These are phyloP conservation scores for Bubalus kerabau DNA, from an alignment of 2,113 vertebrate species.

Conservation along the genomic window DNA sequence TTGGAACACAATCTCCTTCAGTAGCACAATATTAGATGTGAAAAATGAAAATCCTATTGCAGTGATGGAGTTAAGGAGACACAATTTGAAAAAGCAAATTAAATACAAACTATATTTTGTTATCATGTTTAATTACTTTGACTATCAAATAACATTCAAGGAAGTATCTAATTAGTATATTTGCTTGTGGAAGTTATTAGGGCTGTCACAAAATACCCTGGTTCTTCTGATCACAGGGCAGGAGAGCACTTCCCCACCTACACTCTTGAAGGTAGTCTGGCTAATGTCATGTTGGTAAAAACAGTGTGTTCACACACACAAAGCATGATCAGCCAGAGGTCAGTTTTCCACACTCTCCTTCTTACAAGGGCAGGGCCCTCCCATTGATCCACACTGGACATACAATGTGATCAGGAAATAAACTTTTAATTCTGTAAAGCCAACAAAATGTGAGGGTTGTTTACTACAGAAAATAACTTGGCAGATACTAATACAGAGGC, in stretches of 20 bases:
- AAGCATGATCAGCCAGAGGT: background rate
- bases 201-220: background rate
- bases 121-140: background rate
- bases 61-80: background rate
- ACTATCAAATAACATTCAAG: background rate
- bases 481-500: background rate
- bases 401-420: background rate
- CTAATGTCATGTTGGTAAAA: background rate
- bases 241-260: background rate
- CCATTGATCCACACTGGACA: background rate
- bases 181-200: background rate
- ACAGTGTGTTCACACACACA: fast-evolving
- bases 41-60: background rate
- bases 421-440: background rate
- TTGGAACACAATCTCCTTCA: background rate
- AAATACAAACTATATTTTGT: background rate
- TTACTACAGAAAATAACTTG: background rate
- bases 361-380: background rate
- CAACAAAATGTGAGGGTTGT: background rate
- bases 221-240: background rate
- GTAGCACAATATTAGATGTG: background rate
- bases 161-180: background rate
- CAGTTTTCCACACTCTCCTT: background rate
- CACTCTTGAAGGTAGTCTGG: background rate
- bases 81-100: background rate